Base-by-base conservation (phyloP, 2,888 invertebrate species). In the Apantesis nais region DNA sequence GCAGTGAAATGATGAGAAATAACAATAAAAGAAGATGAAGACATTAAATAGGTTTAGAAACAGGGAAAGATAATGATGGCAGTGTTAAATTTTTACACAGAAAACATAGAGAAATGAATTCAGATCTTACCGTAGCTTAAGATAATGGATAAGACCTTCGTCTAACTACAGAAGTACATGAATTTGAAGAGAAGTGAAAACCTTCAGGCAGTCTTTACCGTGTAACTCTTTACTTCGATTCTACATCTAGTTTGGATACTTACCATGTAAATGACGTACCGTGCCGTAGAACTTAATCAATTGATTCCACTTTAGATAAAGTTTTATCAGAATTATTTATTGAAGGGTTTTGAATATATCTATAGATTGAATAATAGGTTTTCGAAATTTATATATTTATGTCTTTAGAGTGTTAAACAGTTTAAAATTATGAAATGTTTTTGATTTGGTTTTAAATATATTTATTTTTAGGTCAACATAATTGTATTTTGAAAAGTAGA, bases 221-320 rank as follows among this genome's bases (percentile, higher is more conserved):
- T 31, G 12, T 25, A 58, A 31, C 44, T 44, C 63, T 63, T 44
- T 41, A 31, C 29, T 44, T 14, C 44, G 31, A 22, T 44, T 63
- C 29, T 12, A 44, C 63, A 12, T 44, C 29, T 31, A 63, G 44
- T 44, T 44, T 44, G 16, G 52, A 39, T 29, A 31, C 63, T 63
- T 63, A 63, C 29, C 22, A 63, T 63, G 63, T 31, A 63, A 63
- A 63, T 44, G 44, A 44, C 22, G 63, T 44, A 31, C 44, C 44
- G 31, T 22, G 29, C 25, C 63, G 29, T 22, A 16, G 12, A 63
- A 62, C 5, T 22, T 66, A 55, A 65, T 65, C 31, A 48, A 52
- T 58, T 44, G 63, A 41, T 63, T 63, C 25, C 44, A 39, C 44
- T 63, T 63, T 63, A 22, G 41, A 63, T 44, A 63, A 29, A 14